phyloP scores from a whole-genome alignment of 1,140 invertebrate species.

The Atta cephalotes region DNA sequence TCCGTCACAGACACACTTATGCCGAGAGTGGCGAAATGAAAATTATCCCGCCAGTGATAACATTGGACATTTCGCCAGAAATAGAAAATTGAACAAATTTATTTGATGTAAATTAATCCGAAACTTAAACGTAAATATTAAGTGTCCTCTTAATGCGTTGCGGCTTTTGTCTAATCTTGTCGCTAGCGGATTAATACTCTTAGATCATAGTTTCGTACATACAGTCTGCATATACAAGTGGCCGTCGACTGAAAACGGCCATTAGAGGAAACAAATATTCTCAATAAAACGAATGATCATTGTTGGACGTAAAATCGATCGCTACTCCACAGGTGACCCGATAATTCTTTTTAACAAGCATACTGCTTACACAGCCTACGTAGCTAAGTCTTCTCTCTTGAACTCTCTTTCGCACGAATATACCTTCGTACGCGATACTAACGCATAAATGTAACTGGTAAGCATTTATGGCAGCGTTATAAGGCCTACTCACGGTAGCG shows the following conservation, averaged over 20 bases:
- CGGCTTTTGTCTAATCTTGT: slow-evolving; percentile 20
- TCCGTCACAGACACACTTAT: slow-evolving; percentile 5
- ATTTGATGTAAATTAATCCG: neutral
- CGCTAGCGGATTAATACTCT: slow-evolving; percentile 48
- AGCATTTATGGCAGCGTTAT: slow-evolving; percentile 77
- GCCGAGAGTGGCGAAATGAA: neutral
- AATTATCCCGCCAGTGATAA: slow-evolving; percentile 19
- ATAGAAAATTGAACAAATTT: neutral
- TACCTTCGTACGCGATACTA: slow-evolving; percentile 51
- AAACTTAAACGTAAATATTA: neutral
- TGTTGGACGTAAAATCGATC: slow-evolving; percentile 43
- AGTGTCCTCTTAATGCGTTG: neutral
- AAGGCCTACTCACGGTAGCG: slow-evolving; percentile 69
- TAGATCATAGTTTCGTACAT: slow-evolving; percentile 22
- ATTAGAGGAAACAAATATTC: neutral
- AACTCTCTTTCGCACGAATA: slow-evolving; percentile 14
- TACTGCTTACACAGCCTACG: slow-evolving; percentile 58
- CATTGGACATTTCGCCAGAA: neutral
- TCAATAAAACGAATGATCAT: slow-evolving; percentile 24
- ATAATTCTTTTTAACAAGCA: slow-evolving; percentile 57
- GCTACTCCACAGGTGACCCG: slow-evolving; percentile 32
- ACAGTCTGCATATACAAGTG: slow-evolving; percentile 37
- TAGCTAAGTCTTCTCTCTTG: slow-evolving; percentile 32
- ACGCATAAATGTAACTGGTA: slow-evolving; percentile 59
- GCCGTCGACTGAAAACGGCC: slow-evolving; percentile 21